phyloP scores from a whole-genome alignment of 2,797 vertebrate species.

The Sternarchorhynchus goeldii region DNA sequence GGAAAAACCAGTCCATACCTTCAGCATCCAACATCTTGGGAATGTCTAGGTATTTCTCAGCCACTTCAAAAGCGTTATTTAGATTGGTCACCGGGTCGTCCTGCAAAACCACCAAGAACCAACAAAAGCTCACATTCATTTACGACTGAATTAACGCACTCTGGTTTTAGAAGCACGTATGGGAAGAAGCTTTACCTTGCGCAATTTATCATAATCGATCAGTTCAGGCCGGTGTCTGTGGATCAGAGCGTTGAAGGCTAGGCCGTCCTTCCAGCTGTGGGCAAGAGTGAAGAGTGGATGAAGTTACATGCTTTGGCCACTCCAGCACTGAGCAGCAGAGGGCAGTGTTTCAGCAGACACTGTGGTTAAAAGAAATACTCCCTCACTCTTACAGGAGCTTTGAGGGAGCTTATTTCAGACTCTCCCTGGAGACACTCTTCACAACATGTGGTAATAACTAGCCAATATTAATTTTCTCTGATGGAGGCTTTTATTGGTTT shows the following conservation, averaged over 20 bases:
- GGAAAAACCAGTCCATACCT: slow-evolving; percentile 71
- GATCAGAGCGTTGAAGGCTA: slow-evolving; percentile 94
- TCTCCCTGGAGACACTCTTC: background rate
- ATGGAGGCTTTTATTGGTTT: background rate
- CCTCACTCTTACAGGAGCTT: background rate
- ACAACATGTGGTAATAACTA: too few species aligned
- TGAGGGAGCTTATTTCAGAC: background rate
- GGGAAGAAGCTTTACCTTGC: slow-evolving; percentile 77
- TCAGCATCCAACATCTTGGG: slow-evolving; percentile 97
- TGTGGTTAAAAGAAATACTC: background rate
- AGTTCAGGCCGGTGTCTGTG: slow-evolving; percentile 93
- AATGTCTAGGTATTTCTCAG: slow-evolving; percentile 94
- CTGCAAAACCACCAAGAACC: slow-evolving; percentile 62
- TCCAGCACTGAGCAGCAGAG: slow-evolving; percentile 59
- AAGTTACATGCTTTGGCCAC: background rate
- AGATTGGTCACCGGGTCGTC: slow-evolving; percentile 92
- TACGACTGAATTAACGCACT: too few species aligned
- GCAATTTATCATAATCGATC: slow-evolving; percentile 92
- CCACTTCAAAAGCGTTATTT: slow-evolving; percentile 96
- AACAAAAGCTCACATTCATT: too few species aligned
- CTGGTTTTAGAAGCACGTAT: background rate
- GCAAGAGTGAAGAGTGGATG: slow-evolving; percentile 60
- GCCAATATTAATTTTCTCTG: background rate
- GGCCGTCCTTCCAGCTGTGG: slow-evolving; percentile 92
- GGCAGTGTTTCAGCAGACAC: slow-evolving; percentile 53